Conservation (phyloP, 2,888 invertebrate genomes). For the Leptothorax acervorum region DNA sequence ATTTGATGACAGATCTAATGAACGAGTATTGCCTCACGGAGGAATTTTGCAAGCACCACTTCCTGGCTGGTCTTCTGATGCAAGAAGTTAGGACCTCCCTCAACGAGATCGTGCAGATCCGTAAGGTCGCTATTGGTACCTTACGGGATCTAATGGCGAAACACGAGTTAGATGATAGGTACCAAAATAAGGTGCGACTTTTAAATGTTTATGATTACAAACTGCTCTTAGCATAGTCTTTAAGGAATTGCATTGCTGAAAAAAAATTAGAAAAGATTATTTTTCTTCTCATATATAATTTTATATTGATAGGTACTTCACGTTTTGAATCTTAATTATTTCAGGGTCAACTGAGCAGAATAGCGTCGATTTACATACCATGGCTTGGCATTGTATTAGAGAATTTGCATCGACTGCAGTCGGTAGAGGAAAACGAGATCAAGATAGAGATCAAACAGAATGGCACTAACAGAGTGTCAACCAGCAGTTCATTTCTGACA, state of each 20-base stretch:
- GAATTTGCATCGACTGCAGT: constrained; percentile 91
- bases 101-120: constrained; percentile 93
- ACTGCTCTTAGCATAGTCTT: neutral
- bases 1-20: constrained; percentile 80
- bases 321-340: constrained; percentile 18
- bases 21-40: constrained; percentile 90
- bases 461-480: constrained; percentile 87
- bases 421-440: constrained; percentile 81
- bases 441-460: constrained; percentile 84
- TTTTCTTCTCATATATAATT: neutral
- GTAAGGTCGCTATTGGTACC: constrained; percentile 92
- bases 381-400: constrained; percentile 96
- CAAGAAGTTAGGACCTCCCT: constrained; percentile 95
- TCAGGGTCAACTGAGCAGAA: constrained; percentile 91
- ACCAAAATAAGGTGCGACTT: constrained; percentile 89
- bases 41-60: constrained; percentile 96
- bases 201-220: constrained; percentile 13
- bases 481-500: constrained; percentile 88
- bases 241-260: neutral
- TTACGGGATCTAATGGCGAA: constrained; percentile 96
- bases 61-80: constrained; percentile 94
- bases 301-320: neutral
- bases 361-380: constrained; percentile 96
- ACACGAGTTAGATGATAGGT: constrained; percentile 97
- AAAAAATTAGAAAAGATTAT: constrained; percentile 1